A percentile compares a stretch with the other conserved stretches of the same genome.
phyloP scores from a whole-genome alignment of 2,113 vertebrate species.

The Synchiropus splendidus region DNA sequence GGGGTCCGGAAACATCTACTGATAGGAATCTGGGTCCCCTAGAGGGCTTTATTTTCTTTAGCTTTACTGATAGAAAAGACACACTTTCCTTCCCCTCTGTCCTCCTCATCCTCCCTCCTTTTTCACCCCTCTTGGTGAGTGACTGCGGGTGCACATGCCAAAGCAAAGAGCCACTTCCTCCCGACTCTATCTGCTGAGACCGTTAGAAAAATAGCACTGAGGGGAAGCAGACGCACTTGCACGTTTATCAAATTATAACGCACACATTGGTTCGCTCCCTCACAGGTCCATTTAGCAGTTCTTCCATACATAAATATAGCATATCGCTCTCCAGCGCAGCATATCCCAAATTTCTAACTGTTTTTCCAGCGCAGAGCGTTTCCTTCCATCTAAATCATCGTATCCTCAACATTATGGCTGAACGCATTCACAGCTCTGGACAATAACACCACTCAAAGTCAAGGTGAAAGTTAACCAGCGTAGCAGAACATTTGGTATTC shows the following conservation, averaged over 20 bases:
- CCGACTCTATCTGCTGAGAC: conserved; percentile 26
- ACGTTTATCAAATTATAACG: conserved; percentile 23
- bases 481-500: too few species aligned
- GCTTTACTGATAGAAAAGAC: conserved; percentile 44
- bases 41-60: conserved; percentile 54
- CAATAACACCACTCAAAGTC: too few species aligned
- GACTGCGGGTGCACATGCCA: conserved; percentile 48
- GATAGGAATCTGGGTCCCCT: conserved; percentile 59
- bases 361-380: background rate
- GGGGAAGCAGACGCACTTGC: conserved; percentile 26
- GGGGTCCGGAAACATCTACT: conserved; percentile 51
- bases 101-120: conserved; percentile 13
- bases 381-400: background rate
- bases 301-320: conserved; percentile 3
- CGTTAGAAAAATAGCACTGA: conserved; percentile 39
- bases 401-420: too few species aligned
- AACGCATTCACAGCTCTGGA: too few species aligned
- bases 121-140: conserved; percentile 30
- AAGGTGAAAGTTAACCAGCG: too few species aligned
- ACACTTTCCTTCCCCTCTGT: conserved; percentile 31
- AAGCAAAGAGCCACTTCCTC: conserved; percentile 54
- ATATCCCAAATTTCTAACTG: too few species aligned
- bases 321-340: too few species aligned
- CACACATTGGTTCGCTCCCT: conserved; percentile 3
- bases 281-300: conserved; percentile 14